Evolutionary conservation across 2,888 invertebrate genomes (phyloP), one percentile per base, ranked within the genome.

Genomic region (Drosophila anomelani): DNA sequence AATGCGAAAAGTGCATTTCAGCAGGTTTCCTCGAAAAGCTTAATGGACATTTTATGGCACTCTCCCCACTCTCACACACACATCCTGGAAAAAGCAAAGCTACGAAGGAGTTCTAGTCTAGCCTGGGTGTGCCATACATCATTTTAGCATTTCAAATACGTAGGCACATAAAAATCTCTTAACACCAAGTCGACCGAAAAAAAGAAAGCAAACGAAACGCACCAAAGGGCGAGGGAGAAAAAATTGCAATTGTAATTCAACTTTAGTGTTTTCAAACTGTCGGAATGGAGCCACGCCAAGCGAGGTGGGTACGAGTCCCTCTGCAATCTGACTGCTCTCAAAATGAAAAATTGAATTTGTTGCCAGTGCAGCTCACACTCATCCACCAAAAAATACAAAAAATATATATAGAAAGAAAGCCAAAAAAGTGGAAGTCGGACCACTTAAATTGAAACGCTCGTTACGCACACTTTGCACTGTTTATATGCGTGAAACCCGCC

Each of bases 81-180:
- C 10, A 36, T 34, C 13, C 51, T 4, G 23, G 41, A 41, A 60
- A 39, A 63, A 41, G 20, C n/a, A 34, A 38, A 38, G 26, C 38
- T 34, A 15, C 44, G 13, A 41, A 57, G 39, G 41, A 39, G 71
- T 56, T 49, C 15, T 44, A 57, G 70, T 43, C 56, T 55, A 39
- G 58, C 29, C 64, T 20, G 53, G 64, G 56, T 63, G 56, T 63
- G 61, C 63, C 77, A 77, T 77, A 67, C 74, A 77, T 77, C 77
- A 77, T 77, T 74, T 74, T 70, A 70, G 59, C 74, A 74, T 77
- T 77, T 77, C 59, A 74, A 77, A 77, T 77, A 66, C 66, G 74
- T 77, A 77, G 77, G 77, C 77, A 76, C 77, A 77, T 77, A 77
- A 77, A 77, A 77, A 77, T 77, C 77, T 77, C 69, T 77, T 70